These are phyloP conservation scores for Premnoplex brunnescens DNA, from an alignment of 2,797 vertebrate species.

Conservation along the genomic window DNA sequence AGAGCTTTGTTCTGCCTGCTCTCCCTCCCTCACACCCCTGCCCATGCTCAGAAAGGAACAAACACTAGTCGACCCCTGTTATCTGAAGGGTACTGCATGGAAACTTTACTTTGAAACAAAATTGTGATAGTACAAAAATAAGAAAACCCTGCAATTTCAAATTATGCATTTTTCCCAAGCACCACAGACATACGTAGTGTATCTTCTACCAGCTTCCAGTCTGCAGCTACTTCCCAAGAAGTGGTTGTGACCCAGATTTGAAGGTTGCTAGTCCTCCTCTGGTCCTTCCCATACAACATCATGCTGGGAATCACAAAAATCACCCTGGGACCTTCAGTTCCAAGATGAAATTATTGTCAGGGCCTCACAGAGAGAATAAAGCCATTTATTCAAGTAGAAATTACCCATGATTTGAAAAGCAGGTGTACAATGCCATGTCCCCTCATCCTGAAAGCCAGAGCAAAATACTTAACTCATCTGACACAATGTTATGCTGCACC, in stretches of 20 bases:
- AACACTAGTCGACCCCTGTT: background rate
- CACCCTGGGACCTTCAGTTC: background rate
- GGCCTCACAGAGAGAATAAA: background rate
- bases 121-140: background rate
- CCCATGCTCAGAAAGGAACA: fast-evolving
- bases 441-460: background rate
- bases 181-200: fast-evolving
- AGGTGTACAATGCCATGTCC: background rate
- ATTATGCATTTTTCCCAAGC: background rate
- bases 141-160: background rate
- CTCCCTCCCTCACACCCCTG: background rate
- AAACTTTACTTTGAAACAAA: background rate
- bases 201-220: background rate
- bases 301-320: background rate
- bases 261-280: background rate
- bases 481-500: background rate
- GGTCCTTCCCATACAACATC: background rate
- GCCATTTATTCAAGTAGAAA: background rate
- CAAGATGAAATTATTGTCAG: background rate
- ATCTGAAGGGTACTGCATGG: background rate
- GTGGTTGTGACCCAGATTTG: background rate
- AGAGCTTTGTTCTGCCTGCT: background rate
- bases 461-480: background rate
- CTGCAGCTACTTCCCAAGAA: background rate
- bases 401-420: background rate